Percentiles rank a stretch among this genome's conserved stretches.
Evolutionary conservation across 2,797 vertebrate genomes (phyloP).

Genomic region (Ispidina picta): DNA sequence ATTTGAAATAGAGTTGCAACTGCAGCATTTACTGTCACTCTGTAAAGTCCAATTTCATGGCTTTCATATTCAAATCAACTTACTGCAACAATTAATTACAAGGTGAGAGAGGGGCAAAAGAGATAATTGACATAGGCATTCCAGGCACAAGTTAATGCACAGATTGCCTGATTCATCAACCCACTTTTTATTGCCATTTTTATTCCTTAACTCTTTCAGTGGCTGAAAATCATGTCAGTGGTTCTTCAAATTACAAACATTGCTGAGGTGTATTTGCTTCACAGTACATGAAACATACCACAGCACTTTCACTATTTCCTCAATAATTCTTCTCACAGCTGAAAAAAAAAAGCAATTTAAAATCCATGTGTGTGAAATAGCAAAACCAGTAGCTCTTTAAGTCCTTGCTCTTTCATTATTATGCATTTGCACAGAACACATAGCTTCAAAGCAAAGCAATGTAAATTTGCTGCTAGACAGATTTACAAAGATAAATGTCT

Average conservation of each 20-base stretch:
- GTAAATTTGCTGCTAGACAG: neutral
- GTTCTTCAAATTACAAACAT: neutral
- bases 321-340: neutral
- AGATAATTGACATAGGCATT: neutral
- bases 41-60: neutral
- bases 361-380: neutral
- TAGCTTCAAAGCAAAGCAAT: neutral
- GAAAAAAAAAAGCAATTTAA: neutral
- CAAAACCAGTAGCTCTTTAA: neutral
- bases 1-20: neutral
- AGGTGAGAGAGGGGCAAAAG: neutral
- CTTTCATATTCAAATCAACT: neutral
- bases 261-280: neutral
- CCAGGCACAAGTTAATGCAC: neutral
- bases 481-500: neutral
- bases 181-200: neutral
- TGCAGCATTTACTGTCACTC: neutral
- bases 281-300: neutral
- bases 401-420: neutral
- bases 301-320: neutral
- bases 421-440: neutral
- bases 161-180: neutral
- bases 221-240: neutral
- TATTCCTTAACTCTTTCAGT: neutral
- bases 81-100: neutral